phyloP scores from a whole-genome alignment of 2,888 invertebrate genomes.

The Drosophila dives region DNA sequence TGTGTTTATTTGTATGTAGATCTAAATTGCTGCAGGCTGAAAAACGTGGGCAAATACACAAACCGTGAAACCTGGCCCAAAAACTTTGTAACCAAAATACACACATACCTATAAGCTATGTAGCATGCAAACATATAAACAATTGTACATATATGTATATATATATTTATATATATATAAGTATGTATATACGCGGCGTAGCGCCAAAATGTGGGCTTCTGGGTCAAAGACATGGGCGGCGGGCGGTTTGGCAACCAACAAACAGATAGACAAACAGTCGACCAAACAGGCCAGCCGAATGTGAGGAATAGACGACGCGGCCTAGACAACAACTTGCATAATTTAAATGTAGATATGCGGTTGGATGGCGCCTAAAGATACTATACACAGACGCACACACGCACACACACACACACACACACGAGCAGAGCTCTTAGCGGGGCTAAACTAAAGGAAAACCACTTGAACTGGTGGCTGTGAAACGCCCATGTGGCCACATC shows the following conservation, averaged over 20 bases:
- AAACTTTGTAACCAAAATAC: constrained; percentile 35
- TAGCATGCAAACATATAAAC: constrained; percentile 6
- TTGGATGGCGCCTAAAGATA: constrained; percentile 78
- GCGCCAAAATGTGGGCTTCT: constrained; percentile 74
- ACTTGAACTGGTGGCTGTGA: constrained; percentile 65
- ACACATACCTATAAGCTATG: constrained; percentile 14
- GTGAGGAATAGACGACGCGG: constrained; percentile 45
- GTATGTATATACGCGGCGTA: constrained; percentile 34
- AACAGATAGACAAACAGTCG: constrained; percentile 38
- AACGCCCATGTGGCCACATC: constrained; percentile 45
- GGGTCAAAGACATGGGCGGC: constrained; percentile 75
- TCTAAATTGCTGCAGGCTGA: constrained; percentile 57
- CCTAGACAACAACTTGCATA: constrained; percentile 76
- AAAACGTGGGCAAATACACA: constrained; percentile 60
- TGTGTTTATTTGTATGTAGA: constrained; percentile 11
- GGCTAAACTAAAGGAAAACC: constrained; percentile 68
- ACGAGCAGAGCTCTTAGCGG: constrained; percentile 32
- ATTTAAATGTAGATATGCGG: constrained; percentile 80
- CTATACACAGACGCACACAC: constrained; percentile 42
- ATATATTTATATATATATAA: constrained; percentile 19
- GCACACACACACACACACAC: constrained; percentile 11
- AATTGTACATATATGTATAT: background rate
- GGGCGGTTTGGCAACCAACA: constrained; percentile 22
- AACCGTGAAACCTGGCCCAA: constrained; percentile 58
- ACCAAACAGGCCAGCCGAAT: constrained; percentile 33